phyloP scores from a whole-genome alignment of 2,797 vertebrate species.

The Scarus forsteni region DNA sequence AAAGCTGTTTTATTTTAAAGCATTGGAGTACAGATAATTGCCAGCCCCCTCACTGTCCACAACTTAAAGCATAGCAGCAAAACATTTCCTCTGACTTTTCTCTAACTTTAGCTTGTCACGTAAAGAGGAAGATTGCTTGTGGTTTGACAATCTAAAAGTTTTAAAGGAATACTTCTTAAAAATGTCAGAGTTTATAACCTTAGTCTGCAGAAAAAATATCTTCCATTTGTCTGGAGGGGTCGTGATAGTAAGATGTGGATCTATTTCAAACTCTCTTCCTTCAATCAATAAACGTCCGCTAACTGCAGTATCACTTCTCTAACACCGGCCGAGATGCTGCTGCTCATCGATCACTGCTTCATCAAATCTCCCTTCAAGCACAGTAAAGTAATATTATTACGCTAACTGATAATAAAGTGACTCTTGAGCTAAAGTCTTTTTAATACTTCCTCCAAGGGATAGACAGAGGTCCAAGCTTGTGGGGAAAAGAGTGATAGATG shows the following conservation, averaged over 20 bases:
- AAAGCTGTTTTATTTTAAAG: too few relatives aligned
- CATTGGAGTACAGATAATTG: too few relatives aligned
- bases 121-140: background rate
- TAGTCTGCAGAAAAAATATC: constrained; percentile 7
- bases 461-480: too few relatives aligned
- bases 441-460: background rate
- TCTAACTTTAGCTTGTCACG: too few relatives aligned
- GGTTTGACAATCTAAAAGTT: background rate
- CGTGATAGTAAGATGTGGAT: background rate
- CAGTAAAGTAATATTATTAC: constrained; percentile 3
- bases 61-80: too few relatives aligned
- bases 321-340: constrained; percentile 15
- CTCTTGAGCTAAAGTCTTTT: constrained; percentile 13
- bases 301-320: constrained; percentile 16
- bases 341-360: constrained; percentile 35
- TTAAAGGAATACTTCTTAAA: background rate
- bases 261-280: constrained; percentile 11
- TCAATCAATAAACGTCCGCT: constrained; percentile 25
- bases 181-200: background rate
- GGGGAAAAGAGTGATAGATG: too few relatives aligned
- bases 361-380: constrained; percentile 10
- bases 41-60: too few relatives aligned
- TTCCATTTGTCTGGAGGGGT: background rate
- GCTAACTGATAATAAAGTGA: constrained; percentile 27
- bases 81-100: too few relatives aligned